Evolutionary conservation across 2,888 invertebrate genomes (phyloP).

Genomic region (Chloroclysta siterata): DNA sequence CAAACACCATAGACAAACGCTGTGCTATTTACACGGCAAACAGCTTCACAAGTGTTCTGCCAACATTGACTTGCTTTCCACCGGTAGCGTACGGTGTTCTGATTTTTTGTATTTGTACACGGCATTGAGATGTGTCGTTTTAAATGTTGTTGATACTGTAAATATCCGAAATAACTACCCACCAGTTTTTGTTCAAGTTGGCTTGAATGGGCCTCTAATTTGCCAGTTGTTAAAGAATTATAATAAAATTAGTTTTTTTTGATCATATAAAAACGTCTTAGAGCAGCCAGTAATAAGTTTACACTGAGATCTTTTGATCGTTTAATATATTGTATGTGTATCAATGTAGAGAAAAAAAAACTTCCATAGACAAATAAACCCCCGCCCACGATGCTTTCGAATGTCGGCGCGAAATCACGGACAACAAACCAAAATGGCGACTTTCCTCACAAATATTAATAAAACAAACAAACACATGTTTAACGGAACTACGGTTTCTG

Average conservation of each 20-base stretch:
- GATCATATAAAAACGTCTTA: too few relatives aligned
- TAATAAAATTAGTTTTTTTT: too few relatives aligned
- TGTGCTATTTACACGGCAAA: constrained; percentile 35
- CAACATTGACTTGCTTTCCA: constrained; percentile 46
- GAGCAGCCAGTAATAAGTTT: too few relatives aligned
- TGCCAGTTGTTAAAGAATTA: neutral
- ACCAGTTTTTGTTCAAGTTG: constrained; percentile 1
- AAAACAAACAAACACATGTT: constrained; percentile 41
- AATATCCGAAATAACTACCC: constrained; percentile 9
- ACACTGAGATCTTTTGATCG: too few relatives aligned
- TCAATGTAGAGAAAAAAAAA: constrained; percentile 15
- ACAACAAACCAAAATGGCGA: constrained; percentile 47
- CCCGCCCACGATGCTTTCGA: constrained; percentile 41
- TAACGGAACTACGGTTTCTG: constrained; percentile 46
- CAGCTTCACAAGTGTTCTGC: constrained; percentile 45
- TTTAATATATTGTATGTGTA: neutral
- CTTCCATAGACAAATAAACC: constrained; percentile 36
- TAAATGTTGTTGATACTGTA: constrained; percentile 21
- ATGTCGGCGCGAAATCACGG: constrained; percentile 50
- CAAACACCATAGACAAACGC: constrained; percentile 45
- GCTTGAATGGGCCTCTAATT: constrained; percentile 2
- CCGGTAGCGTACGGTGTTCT: constrained; percentile 40
- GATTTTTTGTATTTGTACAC: constrained; percentile 37
- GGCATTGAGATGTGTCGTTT: constrained; percentile 40
- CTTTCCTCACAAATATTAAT: constrained; percentile 51